These are phyloP conservation scores for Antechinus flavipes DNA, from an alignment of 2,113 vertebrate genomes.

Conservation along the genomic window DNA sequence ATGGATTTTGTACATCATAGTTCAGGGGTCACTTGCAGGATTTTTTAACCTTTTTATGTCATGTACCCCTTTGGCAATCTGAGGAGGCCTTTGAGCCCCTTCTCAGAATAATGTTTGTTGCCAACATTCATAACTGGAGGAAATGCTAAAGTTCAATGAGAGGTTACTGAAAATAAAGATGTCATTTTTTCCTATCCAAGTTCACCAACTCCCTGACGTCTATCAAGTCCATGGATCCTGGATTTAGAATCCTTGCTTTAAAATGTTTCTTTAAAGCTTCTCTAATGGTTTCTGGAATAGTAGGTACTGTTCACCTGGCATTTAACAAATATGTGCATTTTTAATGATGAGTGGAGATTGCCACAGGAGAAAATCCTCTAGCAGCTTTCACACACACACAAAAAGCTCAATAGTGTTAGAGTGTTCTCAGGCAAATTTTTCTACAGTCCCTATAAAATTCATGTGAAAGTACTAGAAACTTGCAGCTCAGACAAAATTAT, in stretches of 20 bases:
- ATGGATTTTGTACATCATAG: not conserved
- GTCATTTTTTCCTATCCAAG: not conserved
- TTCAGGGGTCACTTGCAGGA: not conserved
- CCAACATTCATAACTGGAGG: not conserved
- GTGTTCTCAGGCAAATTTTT: not conserved
- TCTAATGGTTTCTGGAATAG: not conserved
- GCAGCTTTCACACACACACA: not conserved
- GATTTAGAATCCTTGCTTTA: not conserved
- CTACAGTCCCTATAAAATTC: not conserved
- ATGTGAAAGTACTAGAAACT: slow-evolving; percentile 2
- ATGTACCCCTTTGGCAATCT: not conserved
- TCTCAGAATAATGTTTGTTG: not conserved
- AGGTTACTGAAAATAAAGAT: not conserved
- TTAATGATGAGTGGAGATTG: not conserved
- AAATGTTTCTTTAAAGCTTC: not conserved
- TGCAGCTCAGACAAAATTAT: slow-evolving; percentile 39
- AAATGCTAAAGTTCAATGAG: not conserved
- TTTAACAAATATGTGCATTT: slow-evolving; percentile 13
- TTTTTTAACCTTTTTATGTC: not conserved
- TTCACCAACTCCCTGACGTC: not conserved
- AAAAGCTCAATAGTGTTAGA: not conserved
- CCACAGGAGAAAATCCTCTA: slow-evolving; percentile 14
- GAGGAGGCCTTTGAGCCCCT: not conserved
- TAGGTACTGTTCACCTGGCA: not conserved
- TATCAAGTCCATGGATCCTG: not conserved